Conservation (phyloP, 2,797 vertebrate genomes). For the Peromyscus eremicus region DNA sequence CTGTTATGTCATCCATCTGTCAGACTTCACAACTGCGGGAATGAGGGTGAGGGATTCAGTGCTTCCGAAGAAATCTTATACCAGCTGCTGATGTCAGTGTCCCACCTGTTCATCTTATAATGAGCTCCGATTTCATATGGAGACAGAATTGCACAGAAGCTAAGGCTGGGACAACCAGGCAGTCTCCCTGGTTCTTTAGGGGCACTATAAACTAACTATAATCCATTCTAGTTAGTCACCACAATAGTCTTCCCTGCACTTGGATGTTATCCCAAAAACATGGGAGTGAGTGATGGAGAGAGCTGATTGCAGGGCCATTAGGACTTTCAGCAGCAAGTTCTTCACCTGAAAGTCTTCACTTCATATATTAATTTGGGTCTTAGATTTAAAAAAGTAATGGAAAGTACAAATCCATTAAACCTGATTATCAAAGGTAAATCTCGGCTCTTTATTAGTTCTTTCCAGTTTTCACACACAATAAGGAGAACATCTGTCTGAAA, state of each 20-base stretch:
- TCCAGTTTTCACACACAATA: neutral
- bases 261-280: neutral
- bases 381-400: neutral
- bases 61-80: conserved; percentile 36
- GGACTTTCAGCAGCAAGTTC: neutral
- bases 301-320: neutral
- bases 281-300: neutral
- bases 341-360: neutral
- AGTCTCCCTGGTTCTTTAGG: neutral
- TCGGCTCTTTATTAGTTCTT: neutral
- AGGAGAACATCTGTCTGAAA: neutral
- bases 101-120: conserved; percentile 59
- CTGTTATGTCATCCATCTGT: conserved; percentile 48
- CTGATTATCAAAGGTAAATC: neutral
- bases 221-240: conserved; percentile 38
- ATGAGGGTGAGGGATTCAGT: neutral
- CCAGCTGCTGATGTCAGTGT: conserved; percentile 59
- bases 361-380: neutral
- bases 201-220: too few relatives aligned
- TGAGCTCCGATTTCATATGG: conserved; percentile 16
- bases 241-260: neutral
- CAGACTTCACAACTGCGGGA: conserved; percentile 8
- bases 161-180: neutral
- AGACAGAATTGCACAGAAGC: neutral
- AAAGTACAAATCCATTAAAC: neutral